A percentile compares a stretch with the other conserved stretches of the same genome.
Evolutionary conservation across 2,797 vertebrate genomes (phyloP).

Genomic region (Typhlichthys eigenmanni): DNA sequence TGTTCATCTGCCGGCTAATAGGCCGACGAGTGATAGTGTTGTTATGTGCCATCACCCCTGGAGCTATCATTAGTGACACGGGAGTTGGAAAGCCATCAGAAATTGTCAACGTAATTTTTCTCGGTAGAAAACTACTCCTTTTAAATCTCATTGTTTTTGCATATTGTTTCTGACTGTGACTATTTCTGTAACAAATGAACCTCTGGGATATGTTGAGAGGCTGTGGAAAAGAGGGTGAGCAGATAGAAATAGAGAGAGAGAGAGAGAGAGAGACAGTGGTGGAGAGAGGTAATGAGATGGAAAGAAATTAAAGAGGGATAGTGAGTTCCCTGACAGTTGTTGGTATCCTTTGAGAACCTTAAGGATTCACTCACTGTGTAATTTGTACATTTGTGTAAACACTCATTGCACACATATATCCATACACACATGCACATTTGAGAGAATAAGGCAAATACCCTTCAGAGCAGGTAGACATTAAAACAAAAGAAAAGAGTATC

Average conservation of each 20-base stretch:
- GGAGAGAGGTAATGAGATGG: too few relatives aligned
- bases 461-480: too few relatives aligned
- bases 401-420: not conserved
- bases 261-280: not conserved
- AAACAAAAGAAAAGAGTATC: too few relatives aligned
- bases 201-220: slow-evolving; percentile 17
- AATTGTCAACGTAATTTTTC: too few relatives aligned
- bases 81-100: too few relatives aligned
- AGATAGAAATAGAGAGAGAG: slow-evolving; percentile 1
- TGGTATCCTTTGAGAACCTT: slow-evolving; percentile 40
- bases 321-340: slow-evolving; percentile 23
- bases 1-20: slow-evolving; percentile 49
- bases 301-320: too few relatives aligned
- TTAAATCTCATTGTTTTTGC: not conserved
- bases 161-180: slow-evolving; percentile 4
- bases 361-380: slow-evolving; percentile 7
- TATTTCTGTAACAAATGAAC: slow-evolving; percentile 33
- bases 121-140: too few relatives aligned
- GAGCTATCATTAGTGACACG: slow-evolving; percentile 43
- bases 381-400: slow-evolving; percentile 1
- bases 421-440: too few relatives aligned
- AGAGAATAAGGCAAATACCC: too few relatives aligned
- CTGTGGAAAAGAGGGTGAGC: not conserved
- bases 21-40: slow-evolving; percentile 60
- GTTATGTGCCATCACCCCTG: slow-evolving; percentile 44